phyloP scores from a whole-genome alignment of 64 coral and sea anemone species.

The Porites australiensis region DNA sequence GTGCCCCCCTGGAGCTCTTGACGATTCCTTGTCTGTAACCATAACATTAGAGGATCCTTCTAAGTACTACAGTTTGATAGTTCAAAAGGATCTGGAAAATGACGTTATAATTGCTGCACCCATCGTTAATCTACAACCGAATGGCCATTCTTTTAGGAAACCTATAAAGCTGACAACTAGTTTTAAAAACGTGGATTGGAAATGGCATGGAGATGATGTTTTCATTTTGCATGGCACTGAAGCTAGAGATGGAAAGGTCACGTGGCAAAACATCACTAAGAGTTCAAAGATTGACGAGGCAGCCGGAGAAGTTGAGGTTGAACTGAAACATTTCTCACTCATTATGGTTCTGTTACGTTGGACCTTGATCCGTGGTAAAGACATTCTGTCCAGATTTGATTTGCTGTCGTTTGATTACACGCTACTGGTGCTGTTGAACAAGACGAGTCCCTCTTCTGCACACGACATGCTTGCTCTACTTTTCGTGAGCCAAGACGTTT shows the following conservation, averaged over 20 bases:
- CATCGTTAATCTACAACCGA: slow-evolving; percentile 17
- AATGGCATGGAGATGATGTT: not conserved
- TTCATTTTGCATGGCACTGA: slow-evolving; percentile 26
- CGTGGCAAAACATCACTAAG: slow-evolving; percentile 24
- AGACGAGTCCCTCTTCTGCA: not conserved
- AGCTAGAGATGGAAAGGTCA: not conserved
- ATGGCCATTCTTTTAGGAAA: slow-evolving; percentile 14
- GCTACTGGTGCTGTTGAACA: slow-evolving; percentile 4
- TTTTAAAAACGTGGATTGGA: not conserved
- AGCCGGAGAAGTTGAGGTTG: not conserved
- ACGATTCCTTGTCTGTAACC: not conserved
- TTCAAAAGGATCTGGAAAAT: slow-evolving; percentile 13
- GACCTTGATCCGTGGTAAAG: slow-evolving; percentile 6
- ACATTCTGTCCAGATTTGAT: not conserved
- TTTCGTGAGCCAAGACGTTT: too few species aligned
- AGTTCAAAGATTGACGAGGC: not conserved
- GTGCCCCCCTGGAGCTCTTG: slow-evolving; percentile 3
- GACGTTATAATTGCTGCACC: not conserved
- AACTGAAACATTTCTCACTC: not conserved
- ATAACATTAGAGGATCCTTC: slow-evolving; percentile 29
- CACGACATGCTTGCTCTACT: not conserved
- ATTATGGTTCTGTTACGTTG: not conserved
- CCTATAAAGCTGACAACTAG: not conserved
- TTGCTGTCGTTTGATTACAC: slow-evolving; percentile 2
- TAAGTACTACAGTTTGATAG: slow-evolving; percentile 7